Base-by-base conservation (phyloP, 2,113 vertebrate species). In the Istiophorus platypterus region DNA sequence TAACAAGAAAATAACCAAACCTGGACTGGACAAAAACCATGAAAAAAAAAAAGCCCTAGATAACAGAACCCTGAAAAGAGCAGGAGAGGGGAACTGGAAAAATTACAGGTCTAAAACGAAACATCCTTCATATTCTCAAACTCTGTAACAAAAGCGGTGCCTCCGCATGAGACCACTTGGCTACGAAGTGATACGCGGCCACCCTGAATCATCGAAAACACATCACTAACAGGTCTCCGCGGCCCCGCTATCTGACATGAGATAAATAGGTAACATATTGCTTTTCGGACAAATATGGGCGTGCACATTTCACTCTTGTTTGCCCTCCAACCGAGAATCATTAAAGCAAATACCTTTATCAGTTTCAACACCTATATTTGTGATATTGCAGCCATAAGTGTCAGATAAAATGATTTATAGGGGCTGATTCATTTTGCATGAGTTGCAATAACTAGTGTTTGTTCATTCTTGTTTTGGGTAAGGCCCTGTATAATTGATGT, bases 261-360 rank as follows among this genome's bases (percentile, higher is more conserved):
- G 80, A 84, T 88, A 80, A 89, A 89, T 80, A 63, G 39, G 88
- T 91, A 47, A 92, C 85, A 57, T 31, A 91, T 88, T 72, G 61
- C 10, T 41, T 15, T 39, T 70, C 0, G 0, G 71, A 65, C 83
- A 88, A 85, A 92, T 61, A 88, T 14, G 81, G 89, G 83, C 8
- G 84, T 78, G 57, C 8, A 62, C 70, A 29, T 78, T 78, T 27
- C 66, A 41, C 57, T 68, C 56, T 0, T 78, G 62, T 91, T 76
- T 79, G 45, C 54, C 54, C 29, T 84, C 26, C 37, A 66, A 62
- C 68, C 3, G 20, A 49, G 62, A 59, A 51, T 89, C 73, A 82
- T 88, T 76, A 74, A 82, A 83, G 59, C 85, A 57, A 80, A 84
- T 61, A 45, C 13, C 47, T 15, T 62, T 67, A 86, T 86, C 81